Evolutionary conservation across 2,113 vertebrate genomes (phyloP).

Genomic region (Jacana jacana): DNA sequence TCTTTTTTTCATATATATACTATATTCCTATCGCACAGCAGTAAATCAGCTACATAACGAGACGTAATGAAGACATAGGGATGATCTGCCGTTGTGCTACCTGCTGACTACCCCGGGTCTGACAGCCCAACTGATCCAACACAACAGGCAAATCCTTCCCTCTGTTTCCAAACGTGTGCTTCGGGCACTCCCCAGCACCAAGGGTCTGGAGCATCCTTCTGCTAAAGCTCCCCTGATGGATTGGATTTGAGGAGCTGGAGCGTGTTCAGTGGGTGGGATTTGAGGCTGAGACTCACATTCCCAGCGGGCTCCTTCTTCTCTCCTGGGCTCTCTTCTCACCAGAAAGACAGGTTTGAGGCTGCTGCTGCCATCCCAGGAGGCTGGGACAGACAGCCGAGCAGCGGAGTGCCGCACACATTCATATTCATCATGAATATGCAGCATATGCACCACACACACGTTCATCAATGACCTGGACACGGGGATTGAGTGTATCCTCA

Average conservation of each 20-base stretch:
- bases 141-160: not conserved
- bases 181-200: not conserved
- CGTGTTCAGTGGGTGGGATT: accelerated
- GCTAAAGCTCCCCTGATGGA: not conserved
- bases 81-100: not conserved
- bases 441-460: too few species aligned
- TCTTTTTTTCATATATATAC: not conserved
- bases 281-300: not conserved
- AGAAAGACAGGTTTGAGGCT: not conserved
- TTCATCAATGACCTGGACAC: too few species aligned
- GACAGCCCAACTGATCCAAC: not conserved
- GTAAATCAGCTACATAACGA: slow-evolving; percentile 10
- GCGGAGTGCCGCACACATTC: not conserved
- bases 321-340: not conserved
- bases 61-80: not conserved
- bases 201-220: accelerated
- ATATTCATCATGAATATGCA: too few species aligned
- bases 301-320: not conserved
- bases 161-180: accelerated
- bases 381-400: not conserved
- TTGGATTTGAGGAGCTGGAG: not conserved
- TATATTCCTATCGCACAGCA: not conserved
- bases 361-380: not conserved
- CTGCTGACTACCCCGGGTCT: not conserved
- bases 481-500: too few species aligned